These are phyloP conservation scores for Coilia nasus DNA, from an alignment of 2,797 vertebrate species.

Conservation along the genomic window DNA sequence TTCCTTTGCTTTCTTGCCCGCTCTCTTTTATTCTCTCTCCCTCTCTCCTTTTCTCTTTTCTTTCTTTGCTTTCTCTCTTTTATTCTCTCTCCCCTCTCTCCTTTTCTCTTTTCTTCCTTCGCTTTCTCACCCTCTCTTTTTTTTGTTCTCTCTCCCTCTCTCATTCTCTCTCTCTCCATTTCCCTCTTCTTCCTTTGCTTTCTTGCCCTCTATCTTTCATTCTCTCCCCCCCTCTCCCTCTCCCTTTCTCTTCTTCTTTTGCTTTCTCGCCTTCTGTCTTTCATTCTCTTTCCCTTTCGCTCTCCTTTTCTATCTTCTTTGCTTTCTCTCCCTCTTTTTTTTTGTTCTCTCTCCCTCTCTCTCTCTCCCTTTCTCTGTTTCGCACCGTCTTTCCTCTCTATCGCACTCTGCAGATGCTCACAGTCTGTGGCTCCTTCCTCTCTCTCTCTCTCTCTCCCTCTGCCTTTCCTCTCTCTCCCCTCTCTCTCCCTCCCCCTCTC, in stretches of 20 bases:
- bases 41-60: too few relatives aligned
- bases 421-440: background rate
- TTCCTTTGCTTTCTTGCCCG: background rate
- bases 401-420: constrained; percentile 21
- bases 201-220: too few relatives aligned
- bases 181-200: too few relatives aligned
- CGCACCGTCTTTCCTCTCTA: constrained; percentile 28
- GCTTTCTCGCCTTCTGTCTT: too few relatives aligned
- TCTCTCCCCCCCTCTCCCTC: too few relatives aligned
- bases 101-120: background rate
- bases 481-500: constrained; percentile 5
- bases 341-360: background rate
- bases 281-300: too few relatives aligned
- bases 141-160: constrained; percentile 17
- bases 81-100: background rate
- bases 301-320: too few relatives aligned
- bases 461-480: background rate
- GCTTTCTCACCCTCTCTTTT: too few relatives aligned
- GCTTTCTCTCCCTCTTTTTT: background rate
- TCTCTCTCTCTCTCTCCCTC: background rate
- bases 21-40: background rate
- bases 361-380: background rate
- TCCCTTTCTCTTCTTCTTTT: too few relatives aligned
- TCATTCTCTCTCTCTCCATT: background rate
- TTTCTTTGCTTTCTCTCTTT: too few relatives aligned